phyloP scores from a whole-genome alignment of 2,113 vertebrate species.

The Acanthochromis polyacanthus region DNA sequence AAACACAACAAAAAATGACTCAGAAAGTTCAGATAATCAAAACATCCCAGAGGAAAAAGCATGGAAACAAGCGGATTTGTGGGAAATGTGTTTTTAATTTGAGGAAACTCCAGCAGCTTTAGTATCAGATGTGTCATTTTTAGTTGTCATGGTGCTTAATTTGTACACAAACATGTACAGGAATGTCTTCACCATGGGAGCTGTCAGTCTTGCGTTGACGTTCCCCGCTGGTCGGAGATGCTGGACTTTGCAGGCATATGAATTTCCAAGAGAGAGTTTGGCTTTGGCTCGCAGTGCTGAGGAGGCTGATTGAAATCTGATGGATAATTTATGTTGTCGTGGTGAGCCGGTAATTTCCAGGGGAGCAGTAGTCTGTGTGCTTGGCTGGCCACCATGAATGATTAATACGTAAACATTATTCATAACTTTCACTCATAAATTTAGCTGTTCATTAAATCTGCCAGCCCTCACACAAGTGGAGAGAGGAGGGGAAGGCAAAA shows the following conservation, averaged over 20 bases:
- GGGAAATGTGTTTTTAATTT: neutral
- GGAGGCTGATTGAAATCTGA: constrained; percentile 56
- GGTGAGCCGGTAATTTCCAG: constrained; percentile 73
- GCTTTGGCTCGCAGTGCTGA: neutral
- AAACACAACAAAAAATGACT: neutral
- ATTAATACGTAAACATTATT: constrained; percentile 81
- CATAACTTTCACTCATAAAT: constrained; percentile 73
- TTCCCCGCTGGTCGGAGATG: neutral
- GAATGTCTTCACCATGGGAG: neutral
- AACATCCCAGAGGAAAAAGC: neutral
- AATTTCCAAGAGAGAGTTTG: constrained; percentile 10
- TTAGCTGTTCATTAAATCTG: constrained; percentile 54
- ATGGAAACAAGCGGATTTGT: neutral
- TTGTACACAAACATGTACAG: neutral
- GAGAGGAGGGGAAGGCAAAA: neutral
- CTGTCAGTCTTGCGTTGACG: neutral
- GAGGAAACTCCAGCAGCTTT: neutral
- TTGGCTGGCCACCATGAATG: constrained; percentile 71
- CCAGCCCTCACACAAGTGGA: constrained; percentile 12
- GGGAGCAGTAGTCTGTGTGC: constrained; percentile 52
- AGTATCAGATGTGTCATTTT: too few relatives aligned
- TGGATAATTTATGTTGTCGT: constrained; percentile 75
- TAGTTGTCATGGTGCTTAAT: neutral
- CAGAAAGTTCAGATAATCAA: too few relatives aligned
- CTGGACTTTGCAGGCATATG: constrained; percentile 8